phyloP scores from a whole-genome alignment of 1,140 invertebrate species.

The Temnothorax curvispinosus region DNA sequence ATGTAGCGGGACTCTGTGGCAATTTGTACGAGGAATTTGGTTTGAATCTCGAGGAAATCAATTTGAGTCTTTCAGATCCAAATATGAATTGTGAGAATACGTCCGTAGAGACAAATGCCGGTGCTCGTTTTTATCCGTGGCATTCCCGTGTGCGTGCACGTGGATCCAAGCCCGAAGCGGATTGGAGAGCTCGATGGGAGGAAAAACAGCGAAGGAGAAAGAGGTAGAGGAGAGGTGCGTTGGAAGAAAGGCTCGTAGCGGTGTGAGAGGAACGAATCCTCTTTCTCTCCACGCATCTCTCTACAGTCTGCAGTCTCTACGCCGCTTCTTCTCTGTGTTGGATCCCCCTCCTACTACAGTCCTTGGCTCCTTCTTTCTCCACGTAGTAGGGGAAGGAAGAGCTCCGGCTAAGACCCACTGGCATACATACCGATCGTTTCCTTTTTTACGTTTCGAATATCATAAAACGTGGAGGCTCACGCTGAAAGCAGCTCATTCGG shows the following conservation, averaged over 20 bases:
- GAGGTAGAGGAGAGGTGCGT: conserved; percentile 38
- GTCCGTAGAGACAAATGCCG: neutral
- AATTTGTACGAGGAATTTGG: conserved; percentile 7
- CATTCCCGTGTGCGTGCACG: neutral
- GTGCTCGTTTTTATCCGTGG: neutral
- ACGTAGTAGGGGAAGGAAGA: conserved; percentile 71
- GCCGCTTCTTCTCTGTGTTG: neutral
- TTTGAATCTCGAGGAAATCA: neutral
- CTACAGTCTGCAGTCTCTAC: neutral
- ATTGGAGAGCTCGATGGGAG: neutral
- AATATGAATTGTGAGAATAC: conserved; percentile 18
- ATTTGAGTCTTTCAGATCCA: conserved; percentile 5
- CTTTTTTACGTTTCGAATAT: conserved; percentile 86
- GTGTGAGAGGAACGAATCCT: conserved; percentile 24
- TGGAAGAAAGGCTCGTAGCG: conserved; percentile 47
- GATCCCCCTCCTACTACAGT: conserved; percentile 52
- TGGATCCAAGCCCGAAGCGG: neutral
- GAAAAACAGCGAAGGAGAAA: conserved; percentile 13
- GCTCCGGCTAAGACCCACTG: conserved; percentile 81
- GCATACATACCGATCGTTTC: conserved; percentile 83
- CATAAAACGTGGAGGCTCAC: conserved; percentile 83
- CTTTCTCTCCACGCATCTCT: conserved; percentile 61
- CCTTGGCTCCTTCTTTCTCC: conserved; percentile 30
- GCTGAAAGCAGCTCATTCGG: conserved; percentile 79
- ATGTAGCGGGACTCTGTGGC: neutral